phyloP scores from a whole-genome alignment of 2,888 invertebrate species.

The Trichacis sp. region DNA sequence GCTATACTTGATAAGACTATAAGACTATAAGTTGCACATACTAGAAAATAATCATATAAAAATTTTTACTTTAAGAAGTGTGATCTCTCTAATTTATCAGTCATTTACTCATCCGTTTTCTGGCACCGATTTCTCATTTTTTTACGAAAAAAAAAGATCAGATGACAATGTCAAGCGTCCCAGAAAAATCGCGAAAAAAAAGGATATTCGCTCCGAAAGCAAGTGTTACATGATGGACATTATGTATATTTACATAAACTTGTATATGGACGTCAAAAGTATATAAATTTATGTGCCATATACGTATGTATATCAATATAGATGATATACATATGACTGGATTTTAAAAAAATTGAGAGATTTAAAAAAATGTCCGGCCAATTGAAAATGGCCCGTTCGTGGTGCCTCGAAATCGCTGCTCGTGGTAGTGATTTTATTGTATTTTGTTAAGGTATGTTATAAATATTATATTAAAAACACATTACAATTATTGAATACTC shows the following conservation, averaged over 20 bases:
- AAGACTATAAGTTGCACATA: slow-evolving; percentile 57
- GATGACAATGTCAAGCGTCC: neutral
- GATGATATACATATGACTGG: slow-evolving; percentile 47
- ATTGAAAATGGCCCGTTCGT: slow-evolving; percentile 68
- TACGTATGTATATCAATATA: slow-evolving; percentile 43
- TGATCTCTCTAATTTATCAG: slow-evolving; percentile 69
- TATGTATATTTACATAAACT: neutral
- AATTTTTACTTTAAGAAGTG: slow-evolving; percentile 69
- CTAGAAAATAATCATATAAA: slow-evolving; percentile 68
- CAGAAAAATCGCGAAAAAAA: neutral
- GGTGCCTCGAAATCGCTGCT: slow-evolving; percentile 70
- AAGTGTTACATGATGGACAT: neutral
- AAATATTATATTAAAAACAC: slow-evolving; percentile 62
- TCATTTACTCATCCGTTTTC: no score
- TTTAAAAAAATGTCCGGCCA: slow-evolving; percentile 68
- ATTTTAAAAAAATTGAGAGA: slow-evolving; percentile 59
- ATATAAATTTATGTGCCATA: slow-evolving; percentile 22
- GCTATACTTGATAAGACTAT: slow-evolving; percentile 63
- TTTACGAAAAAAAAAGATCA: no score
- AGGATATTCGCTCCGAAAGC: neutral
- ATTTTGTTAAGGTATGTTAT: slow-evolving; percentile 67
- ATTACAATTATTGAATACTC: no score
- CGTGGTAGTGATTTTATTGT: slow-evolving; percentile 68
- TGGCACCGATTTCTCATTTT: no score
- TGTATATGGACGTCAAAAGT: slow-evolving; percentile 25